A percentile compares a stretch with the other conserved stretches of the same genome.
These are phyloP conservation scores for Drosophila lacicola DNA, from an alignment of 2,888 invertebrate genomes.

Conservation along the genomic window DNA sequence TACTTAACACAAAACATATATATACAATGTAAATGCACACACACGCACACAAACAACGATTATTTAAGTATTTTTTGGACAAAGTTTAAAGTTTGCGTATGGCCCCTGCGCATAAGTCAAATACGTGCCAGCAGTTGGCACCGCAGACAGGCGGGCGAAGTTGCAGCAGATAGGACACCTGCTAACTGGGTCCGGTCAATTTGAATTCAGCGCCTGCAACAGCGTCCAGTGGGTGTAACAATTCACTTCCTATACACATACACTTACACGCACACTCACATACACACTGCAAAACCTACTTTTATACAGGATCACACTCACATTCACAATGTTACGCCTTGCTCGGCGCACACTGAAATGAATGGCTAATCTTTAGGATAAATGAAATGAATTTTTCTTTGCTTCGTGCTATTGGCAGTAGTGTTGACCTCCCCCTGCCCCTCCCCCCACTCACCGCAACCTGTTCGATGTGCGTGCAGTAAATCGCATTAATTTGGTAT, in stretches of 20 bases:
- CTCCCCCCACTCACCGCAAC: background rate
- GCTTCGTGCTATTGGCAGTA: constrained; percentile 34
- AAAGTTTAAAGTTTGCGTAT: constrained; percentile 72
- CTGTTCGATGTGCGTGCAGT: constrained; percentile 41
- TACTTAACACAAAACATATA: constrained; percentile 39
- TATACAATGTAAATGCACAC: background rate
- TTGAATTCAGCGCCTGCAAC: constrained; percentile 60
- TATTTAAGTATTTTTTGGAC: constrained; percentile 21
- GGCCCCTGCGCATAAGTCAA: constrained; percentile 70
- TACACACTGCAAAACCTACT: background rate
- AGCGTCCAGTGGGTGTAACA: constrained; percentile 59
- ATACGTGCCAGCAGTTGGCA: constrained; percentile 62
- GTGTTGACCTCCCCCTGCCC: constrained; percentile 1
- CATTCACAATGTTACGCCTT: constrained; percentile 3
- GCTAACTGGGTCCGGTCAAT: constrained; percentile 61
- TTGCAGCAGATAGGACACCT: constrained; percentile 61
- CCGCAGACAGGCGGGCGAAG: constrained; percentile 38
- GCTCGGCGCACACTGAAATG: constrained; percentile 57
- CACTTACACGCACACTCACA: background rate
- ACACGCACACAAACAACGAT: background rate
- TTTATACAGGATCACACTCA: background rate
- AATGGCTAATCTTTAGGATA: constrained; percentile 80
- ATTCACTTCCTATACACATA: constrained; percentile 44
- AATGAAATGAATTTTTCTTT: constrained; percentile 74
- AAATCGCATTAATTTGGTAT: constrained; percentile 82